These are phyloP conservation scores for Galeruca laticollis DNA, from an alignment of 2,888 invertebrate genomes.

Conservation along the genomic window DNA sequence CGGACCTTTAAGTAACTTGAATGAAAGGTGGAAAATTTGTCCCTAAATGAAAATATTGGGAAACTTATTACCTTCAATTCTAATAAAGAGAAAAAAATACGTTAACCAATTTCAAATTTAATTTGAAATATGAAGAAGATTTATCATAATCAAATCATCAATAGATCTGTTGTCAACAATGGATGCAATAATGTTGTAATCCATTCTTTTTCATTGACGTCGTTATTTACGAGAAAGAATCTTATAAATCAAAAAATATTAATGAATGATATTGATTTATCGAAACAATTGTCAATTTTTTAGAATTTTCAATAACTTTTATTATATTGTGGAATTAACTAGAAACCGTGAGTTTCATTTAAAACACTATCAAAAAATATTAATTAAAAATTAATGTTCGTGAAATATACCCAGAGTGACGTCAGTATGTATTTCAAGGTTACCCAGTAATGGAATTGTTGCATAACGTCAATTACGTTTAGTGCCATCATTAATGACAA, in stretches of 20 bases:
- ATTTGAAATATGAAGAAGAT: not conserved
- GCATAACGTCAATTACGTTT: constrained; percentile 39
- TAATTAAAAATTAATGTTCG: constrained; percentile 5
- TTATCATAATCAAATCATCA: not conserved
- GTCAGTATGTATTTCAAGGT: constrained; percentile 32
- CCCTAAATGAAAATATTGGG: too few species aligned
- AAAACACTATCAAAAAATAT: constrained; percentile 7
- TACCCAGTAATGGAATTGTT: constrained; percentile 37
- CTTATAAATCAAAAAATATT: not conserved
- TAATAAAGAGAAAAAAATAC: not conserved
- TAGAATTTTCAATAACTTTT: too few species aligned
- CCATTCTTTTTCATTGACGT: not conserved
- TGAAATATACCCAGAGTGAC: constrained; percentile 2
- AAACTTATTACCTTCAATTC: too few species aligned
- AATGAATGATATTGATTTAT: too few species aligned
- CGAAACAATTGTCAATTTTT: too few species aligned
- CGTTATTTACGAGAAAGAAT: not conserved
- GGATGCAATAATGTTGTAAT: not conserved
- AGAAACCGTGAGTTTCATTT: too few species aligned
- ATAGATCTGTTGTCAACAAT: not conserved
- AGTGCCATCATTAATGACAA: constrained; percentile 43
- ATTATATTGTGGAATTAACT: too few species aligned
- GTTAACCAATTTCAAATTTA: not conserved
- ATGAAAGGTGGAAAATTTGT: too few species aligned
- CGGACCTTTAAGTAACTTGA: too few species aligned